Evolutionary conservation across 2,797 vertebrate genomes (phyloP), one percentile per base, ranked within the genome.

Genomic region (Catamblyrhynchus diadema): DNA sequence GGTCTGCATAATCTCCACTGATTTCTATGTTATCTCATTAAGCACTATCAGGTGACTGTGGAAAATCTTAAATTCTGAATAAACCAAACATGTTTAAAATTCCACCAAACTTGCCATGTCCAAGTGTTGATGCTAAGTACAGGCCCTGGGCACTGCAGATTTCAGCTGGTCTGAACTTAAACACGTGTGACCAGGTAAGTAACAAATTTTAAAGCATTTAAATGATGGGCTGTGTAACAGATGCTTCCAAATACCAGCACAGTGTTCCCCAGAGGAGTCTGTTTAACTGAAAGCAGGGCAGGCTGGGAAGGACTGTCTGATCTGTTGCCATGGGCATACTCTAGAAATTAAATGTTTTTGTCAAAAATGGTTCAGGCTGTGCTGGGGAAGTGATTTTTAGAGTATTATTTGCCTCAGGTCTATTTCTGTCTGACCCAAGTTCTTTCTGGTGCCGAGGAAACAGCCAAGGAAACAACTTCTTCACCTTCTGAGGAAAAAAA

Each of bases 41-140:
- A 71, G 23, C 88, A 98, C 96, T 98, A 95, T 83, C 73, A 93
- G 41, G 98, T 98, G 98, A 98, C 91, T 98, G 98, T 93, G 98
- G 98, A 96, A 98, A 98, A 96, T 94, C 95, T 42, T 98, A 98
- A 95, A 81, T 97, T 93, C 96, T 98, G 54, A 97, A 94, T 81
- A 96, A 96, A 74, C 97, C 97, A 56, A 97, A 97, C 79, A 96
- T 97, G 81, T 98, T 98, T 75, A 98, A 98, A 95, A 98, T 98
- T 88, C 97, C 98, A 80, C 79, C 91, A 23, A 88, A 97, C 22
- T 93, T 98, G 62, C 97, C 97, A 6, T 96, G 91, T 79, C 95
- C 95, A 3, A 90, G 96, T 57, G 81, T 98, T 93, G 98, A 98
- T 56, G 97, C 97, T 90, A 98, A 98, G 86, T 98, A 98, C 62